Conservation (phyloP, 2,888 invertebrate species). For the Hipparchia sbordonii region DNA sequence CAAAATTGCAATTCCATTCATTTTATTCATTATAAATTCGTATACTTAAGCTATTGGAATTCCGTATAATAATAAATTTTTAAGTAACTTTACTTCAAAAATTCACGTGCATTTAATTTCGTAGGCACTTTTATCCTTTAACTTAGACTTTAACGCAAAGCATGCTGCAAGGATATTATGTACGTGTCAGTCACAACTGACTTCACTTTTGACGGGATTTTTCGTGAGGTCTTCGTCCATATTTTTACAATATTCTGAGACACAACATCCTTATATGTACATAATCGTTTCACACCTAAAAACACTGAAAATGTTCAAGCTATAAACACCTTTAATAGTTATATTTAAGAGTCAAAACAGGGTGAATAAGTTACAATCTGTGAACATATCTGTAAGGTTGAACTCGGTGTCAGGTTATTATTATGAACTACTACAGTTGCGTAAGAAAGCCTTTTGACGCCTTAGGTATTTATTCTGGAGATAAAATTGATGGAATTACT, state of each 20-base stretch:
- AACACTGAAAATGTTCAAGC: background rate
- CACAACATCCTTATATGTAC: slow-evolving; percentile 18
- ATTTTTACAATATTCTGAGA: background rate
- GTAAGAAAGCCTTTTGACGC: background rate
- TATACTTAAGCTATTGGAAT: too few relatives aligned
- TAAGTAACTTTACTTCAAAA: too few relatives aligned
- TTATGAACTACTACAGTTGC: slow-evolving; percentile 24
- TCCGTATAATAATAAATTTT: too few relatives aligned
- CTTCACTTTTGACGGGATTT: background rate
- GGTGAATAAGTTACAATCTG: background rate
- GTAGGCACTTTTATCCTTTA: too few relatives aligned
- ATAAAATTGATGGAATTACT: too few relatives aligned
- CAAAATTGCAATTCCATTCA: too few relatives aligned
- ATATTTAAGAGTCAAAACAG: background rate
- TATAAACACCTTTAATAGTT: background rate
- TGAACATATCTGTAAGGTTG: slow-evolving; percentile 9
- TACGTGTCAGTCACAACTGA: background rate
- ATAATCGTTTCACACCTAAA: slow-evolving; percentile 16
- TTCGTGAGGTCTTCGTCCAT: background rate
- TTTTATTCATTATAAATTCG: too few relatives aligned
- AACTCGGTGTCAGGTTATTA: slow-evolving; percentile 23
- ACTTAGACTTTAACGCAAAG: too few relatives aligned
- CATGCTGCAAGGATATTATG: too few relatives aligned
- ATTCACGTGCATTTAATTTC: too few relatives aligned
- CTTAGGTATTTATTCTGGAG: slow-evolving; percentile 8